Percentiles rank a stretch among this genome's conserved stretches.
phyloP scores from a whole-genome alignment of 1,140 invertebrate genomes.

The Drosophila punjabiensis region DNA sequence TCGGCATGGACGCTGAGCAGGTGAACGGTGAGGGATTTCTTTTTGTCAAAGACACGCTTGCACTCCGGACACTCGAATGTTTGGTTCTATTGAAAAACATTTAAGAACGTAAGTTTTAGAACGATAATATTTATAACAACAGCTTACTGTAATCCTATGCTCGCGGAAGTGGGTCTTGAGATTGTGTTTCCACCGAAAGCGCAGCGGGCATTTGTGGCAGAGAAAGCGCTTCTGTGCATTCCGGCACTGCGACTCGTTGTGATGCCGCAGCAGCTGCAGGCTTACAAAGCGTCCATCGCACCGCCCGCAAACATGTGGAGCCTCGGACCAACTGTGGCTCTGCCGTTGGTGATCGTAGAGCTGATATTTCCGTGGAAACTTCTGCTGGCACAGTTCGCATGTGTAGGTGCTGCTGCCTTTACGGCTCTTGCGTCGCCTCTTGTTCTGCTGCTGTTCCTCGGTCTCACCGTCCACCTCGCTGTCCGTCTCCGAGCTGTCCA shows the following conservation, averaged over 20 bases:
- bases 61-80: slow-evolving; percentile 86
- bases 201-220: slow-evolving; percentile 75
- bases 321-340: slow-evolving; percentile 70
- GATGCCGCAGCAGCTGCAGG: slow-evolving; percentile 66
- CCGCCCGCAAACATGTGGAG: slow-evolving; percentile 72
- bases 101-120: background rate
- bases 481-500: slow-evolving; percentile 71
- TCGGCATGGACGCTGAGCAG: slow-evolving; percentile 85
- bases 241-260: slow-evolving; percentile 74
- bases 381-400: slow-evolving; percentile 86
- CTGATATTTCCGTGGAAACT: slow-evolving; percentile 84
- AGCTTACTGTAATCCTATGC: slow-evolving; percentile 64
- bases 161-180: slow-evolving; percentile 68
- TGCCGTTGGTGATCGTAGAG: slow-evolving; percentile 72
- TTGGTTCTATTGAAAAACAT: slow-evolving; percentile 51
- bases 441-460: slow-evolving; percentile 30
- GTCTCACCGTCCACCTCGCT: slow-evolving; percentile 56
- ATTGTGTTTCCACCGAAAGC: slow-evolving; percentile 82
- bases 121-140: background rate
- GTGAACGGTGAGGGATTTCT: slow-evolving; percentile 86
- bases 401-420: slow-evolving; percentile 53
- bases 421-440: slow-evolving; percentile 20
- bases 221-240: slow-evolving; percentile 74
- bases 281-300: slow-evolving; percentile 75
- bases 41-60: slow-evolving; percentile 85